Percentiles rank a stretch among this genome's conserved stretches.
Evolutionary conservation across 2,888 invertebrate species (phyloP).

Genomic region (Acleris cristana): DNA sequence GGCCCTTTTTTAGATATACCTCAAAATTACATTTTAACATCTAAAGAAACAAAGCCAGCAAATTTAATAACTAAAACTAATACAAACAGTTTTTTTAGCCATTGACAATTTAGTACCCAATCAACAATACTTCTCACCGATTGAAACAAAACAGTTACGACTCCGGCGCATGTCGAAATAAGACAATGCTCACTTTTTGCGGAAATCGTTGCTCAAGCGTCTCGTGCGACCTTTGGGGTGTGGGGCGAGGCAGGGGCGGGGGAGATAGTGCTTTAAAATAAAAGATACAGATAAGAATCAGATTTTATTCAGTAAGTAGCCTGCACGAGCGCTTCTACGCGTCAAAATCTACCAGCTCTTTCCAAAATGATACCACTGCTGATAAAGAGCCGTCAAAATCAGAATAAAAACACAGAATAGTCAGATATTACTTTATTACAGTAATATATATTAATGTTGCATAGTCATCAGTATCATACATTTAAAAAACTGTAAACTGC

Average conservation of each 20-base stretch:
- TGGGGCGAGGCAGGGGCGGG: conserved; percentile 47
- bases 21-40: background rate
- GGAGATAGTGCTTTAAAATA: background rate
- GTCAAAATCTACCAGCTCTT: too few relatives aligned
- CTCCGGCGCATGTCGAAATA: conserved; percentile 53
- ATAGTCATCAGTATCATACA: too few relatives aligned
- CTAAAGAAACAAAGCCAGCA: background rate
- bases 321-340: too few relatives aligned
- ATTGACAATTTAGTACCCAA: conserved; percentile 30
- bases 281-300: background rate
- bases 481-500: too few relatives aligned
- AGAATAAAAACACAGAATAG: too few relatives aligned
- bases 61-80: conserved; percentile 2
- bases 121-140: conserved; percentile 38
- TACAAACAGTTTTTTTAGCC: conserved; percentile 9
- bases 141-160: conserved; percentile 42
- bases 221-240: conserved; percentile 63
- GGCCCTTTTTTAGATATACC: too few relatives aligned
- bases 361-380: too few relatives aligned
- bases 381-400: too few relatives aligned
- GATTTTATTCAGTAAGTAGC: too few relatives aligned
- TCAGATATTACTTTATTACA: too few relatives aligned
- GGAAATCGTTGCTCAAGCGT: conserved; percentile 68
- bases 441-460: too few relatives aligned
- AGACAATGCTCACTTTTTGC: conserved; percentile 70